A percentile compares a stretch with the other conserved stretches of the same genome.
These are phyloP conservation scores for Illadopsis cleaveri DNA, from an alignment of 2,113 vertebrate species.

Conservation along the genomic window DNA sequence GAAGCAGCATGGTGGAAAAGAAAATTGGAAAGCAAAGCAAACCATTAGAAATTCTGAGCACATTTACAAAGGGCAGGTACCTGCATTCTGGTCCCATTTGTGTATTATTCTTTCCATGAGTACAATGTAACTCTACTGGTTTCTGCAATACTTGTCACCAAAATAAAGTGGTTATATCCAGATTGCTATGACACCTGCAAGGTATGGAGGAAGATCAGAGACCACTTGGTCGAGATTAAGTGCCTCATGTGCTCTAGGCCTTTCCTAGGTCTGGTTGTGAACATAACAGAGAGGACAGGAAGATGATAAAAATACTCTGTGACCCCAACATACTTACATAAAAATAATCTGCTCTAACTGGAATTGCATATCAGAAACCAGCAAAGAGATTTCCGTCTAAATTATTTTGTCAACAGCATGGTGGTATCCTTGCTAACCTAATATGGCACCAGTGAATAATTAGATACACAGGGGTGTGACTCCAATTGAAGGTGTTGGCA, in stretches of 20 bases:
- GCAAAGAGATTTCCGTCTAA: constrained; percentile 71
- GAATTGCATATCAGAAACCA: constrained; percentile 61
- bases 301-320: background rate
- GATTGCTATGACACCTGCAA: background rate
- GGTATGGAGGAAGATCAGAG: background rate
- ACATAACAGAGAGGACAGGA: background rate
- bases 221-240: background rate
- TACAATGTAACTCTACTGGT: background rate
- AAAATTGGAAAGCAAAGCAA: constrained; percentile 28
- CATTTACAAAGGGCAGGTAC: background rate
- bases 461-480: constrained; percentile 95
- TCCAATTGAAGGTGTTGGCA: constrained; percentile 96
- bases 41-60: constrained; percentile 37
- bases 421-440: constrained; percentile 82
- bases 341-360: constrained; percentile 39
- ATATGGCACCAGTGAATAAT: constrained; percentile 87
- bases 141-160: background rate
- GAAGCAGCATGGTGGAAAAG: constrained; percentile 35
- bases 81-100: constrained; percentile 30
- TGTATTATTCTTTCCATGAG: constrained; percentile 38
- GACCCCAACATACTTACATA: background rate
- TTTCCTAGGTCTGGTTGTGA: background rate
- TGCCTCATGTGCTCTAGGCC: background rate
- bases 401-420: constrained; percentile 84
- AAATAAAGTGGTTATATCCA: constrained; percentile 25